Conservation (phyloP, 2,888 invertebrate genomes). For the Torymus aiolomorphi region DNA sequence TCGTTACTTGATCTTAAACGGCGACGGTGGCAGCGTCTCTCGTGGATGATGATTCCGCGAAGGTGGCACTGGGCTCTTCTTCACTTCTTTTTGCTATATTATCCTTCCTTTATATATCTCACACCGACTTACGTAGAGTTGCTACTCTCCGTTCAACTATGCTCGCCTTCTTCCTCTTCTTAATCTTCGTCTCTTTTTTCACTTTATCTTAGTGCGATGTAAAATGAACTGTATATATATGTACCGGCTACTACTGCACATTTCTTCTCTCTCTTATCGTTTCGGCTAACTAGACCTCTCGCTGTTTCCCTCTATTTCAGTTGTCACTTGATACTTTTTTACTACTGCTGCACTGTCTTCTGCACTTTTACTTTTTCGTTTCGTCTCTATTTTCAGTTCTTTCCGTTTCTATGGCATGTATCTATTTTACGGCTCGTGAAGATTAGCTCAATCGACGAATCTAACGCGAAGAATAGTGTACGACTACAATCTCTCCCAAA, state of each 20-base stretch:
- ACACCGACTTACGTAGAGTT: constrained; percentile 43
- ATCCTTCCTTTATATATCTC: too few relatives aligned
- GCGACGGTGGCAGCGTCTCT: not conserved
- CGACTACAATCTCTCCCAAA: too few relatives aligned
- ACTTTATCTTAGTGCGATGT: constrained; percentile 36
- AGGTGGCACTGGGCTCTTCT: constrained; percentile 59
- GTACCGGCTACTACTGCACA: constrained; percentile 4
- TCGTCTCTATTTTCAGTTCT: not conserved
- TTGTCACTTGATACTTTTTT: constrained; percentile 17
- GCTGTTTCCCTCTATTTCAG: constrained; percentile 16
- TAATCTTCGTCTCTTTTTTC: constrained; percentile 12
- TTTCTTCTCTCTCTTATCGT: constrained; percentile 17
- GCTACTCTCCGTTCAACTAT: not conserved
- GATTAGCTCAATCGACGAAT: too few relatives aligned
- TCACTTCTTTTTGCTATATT: too few relatives aligned
- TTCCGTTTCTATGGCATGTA: too few relatives aligned
- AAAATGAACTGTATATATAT: constrained; percentile 2
- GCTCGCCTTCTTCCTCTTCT: constrained; percentile 8
- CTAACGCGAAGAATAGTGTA: too few relatives aligned
- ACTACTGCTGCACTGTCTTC: not conserved
- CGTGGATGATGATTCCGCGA: constrained; percentile 44
- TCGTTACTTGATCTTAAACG: not conserved
- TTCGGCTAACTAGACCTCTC: constrained; percentile 21
- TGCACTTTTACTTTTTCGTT: constrained; percentile 4
- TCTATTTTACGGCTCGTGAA: too few relatives aligned